Evolutionary conservation across 2,888 invertebrate species (phyloP), one percentile per base, ranked within the genome.

Genomic region (Dryococelus australis): DNA sequence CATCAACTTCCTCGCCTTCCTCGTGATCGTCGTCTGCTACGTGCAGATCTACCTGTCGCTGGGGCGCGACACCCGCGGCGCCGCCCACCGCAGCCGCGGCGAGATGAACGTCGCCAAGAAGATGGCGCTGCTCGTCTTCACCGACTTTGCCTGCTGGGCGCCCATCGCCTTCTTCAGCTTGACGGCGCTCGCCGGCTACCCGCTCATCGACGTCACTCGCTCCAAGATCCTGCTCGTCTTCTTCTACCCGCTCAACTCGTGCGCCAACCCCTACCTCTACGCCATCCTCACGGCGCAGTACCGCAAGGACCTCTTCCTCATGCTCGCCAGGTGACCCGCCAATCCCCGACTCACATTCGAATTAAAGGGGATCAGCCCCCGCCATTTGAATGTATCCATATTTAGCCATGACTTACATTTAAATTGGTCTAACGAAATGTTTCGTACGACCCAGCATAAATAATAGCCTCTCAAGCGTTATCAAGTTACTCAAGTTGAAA

Each of bases 231-330:
- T 98, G 20, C 93, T 98, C 88, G 98, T 98, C 13, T 97, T 98
- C 92, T 97, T 98, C 91, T 97, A 98, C 91, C 98, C 98, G 0
- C 93, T 98, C 88, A 98, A 98, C 92, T 97, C 98, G 0, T 98
- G 97, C 91, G 97, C 98, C 79, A 98, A 98, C 93, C 98, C 98
- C 0, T 98, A 98, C 93, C 93, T 98, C 5, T 98, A 98, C 92
- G 98, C 97, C 27, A 97, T 98, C 90, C 93, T 98, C 91, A 98
- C 98, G 12, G 95, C 97, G 89, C 97, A 97, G 92, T 98, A 97
- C 91, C 94, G 97, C 81, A 94, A 95, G 90, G 97, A 98, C 92
- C 93, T 97, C 35, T 94, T 95, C 86, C 93, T 94, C 20, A 91
- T 97, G 80, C 92, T 97, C 85, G 94, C 95, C 4, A 95, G 95